Conservation (phyloP, 2,888 invertebrate genomes). For the Chydorus sphaericus region DNA sequence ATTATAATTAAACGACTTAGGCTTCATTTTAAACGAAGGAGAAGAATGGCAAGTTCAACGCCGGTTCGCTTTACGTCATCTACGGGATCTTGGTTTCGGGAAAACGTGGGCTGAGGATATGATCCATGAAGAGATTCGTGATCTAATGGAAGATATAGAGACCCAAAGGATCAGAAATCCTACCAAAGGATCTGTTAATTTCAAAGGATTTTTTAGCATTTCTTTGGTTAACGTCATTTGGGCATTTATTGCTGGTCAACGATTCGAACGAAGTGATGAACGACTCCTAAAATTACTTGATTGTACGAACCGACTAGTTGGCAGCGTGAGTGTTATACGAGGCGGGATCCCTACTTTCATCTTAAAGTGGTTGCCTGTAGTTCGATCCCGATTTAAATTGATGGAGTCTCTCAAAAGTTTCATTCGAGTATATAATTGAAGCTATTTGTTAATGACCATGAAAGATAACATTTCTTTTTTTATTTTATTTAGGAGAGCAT, state of each 20-base stretch:
- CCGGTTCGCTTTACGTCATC: conserved; percentile 10
- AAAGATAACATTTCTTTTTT: too few relatives aligned
- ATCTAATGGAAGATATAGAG: not conserved
- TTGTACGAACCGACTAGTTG: not conserved
- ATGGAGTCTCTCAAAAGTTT: not conserved
- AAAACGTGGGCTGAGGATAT: not conserved
- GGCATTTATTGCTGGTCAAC: conserved; percentile 27
- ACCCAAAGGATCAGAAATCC: conserved; percentile 1
- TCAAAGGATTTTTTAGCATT: conserved; percentile 14
- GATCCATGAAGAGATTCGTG: conserved; percentile 12
- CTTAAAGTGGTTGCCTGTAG: not conserved
- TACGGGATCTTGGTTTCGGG: conserved; percentile 13
- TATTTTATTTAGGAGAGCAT: conserved; percentile 18
- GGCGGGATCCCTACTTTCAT: not conserved
- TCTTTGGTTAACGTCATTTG: conserved; percentile 21
- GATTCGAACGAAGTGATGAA: conserved; percentile 35
- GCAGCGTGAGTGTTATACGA: not conserved
- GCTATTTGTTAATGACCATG: too few relatives aligned
- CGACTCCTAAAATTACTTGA: conserved; percentile 40
- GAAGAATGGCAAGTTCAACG: conserved; percentile 10
- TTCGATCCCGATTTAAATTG: not conserved
- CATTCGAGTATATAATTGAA: not conserved
- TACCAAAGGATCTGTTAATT: conserved; percentile 10
- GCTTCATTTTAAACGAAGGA: conserved; percentile 12
- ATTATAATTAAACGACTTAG: not conserved